Conservation (phyloP, 2,888 invertebrate genomes). For the Meliscaeva auricollis region DNA sequence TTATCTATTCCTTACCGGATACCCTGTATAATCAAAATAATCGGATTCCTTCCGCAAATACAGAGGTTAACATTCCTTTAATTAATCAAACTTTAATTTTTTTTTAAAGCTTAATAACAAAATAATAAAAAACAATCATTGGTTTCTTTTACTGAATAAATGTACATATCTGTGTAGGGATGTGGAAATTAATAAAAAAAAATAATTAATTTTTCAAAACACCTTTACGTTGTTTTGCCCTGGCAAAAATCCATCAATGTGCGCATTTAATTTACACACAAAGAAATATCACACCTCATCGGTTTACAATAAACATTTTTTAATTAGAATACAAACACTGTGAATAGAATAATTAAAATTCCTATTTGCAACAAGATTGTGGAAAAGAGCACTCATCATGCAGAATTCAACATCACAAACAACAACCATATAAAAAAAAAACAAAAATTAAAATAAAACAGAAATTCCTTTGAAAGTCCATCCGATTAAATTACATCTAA, state of each 20-base stretch:
- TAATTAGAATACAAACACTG: constrained; percentile 61
- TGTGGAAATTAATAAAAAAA: no score
- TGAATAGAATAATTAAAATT: constrained; percentile 68
- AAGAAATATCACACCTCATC: constrained; percentile 28
- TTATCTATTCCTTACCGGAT: no score
- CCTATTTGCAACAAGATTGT: constrained; percentile 44
- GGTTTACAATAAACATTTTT: constrained; percentile 43
- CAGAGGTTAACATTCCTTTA: no score
- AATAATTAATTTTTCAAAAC: no score
- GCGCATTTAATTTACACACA: constrained; percentile 18
- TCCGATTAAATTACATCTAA: constrained; percentile 69
- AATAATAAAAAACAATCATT: no score
- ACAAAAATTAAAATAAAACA: constrained; percentile 21
- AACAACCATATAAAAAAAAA: background rate
- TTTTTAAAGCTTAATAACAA: no score
- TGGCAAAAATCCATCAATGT: background rate
- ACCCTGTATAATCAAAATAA: no score
- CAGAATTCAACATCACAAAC: constrained; percentile 14
- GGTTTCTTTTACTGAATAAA: no score
- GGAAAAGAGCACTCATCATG: background rate
- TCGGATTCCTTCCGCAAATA: no score
- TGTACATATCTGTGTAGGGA: no score
- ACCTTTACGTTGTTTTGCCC: no score
- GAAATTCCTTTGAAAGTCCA: constrained; percentile 59
- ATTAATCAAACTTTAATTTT: no score